Base-by-base conservation (phyloP, 2,888 invertebrate genomes). In the Nemotelus nigrinus region DNA sequence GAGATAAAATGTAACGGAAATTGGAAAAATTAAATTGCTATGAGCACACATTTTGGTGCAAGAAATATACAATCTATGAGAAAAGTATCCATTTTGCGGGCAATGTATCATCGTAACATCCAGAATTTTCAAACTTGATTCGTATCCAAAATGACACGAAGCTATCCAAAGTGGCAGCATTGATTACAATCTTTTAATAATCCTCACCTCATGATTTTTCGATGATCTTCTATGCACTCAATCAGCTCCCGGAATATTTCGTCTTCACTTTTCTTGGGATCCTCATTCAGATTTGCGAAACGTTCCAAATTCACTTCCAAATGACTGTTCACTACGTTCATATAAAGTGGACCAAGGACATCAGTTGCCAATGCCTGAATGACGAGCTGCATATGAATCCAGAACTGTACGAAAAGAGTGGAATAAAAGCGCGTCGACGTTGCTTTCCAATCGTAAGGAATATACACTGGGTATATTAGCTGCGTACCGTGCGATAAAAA, bases 341-440 rank as follows among this genome's bases (percentile, higher is more conserved):
- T 10, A 65, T 65, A 65, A 44, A 65, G 44, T n/a, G 65, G 65
- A 6, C 47, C 47, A 6, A n/a, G 4, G n/a, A 10, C 65, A 65
- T 65, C 65, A 45, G 3, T 65, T 8, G 45, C 2, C 3, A 41
- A 44, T 45, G n/a, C 25, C 2, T 47, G 65, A 2, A 44, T n/a
- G 25, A n/a, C 10, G 45, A 47, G 41, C 3, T 3, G 47, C 10
- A 65, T 3, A 2, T 47, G 65, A 3, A 47, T 10, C 4, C 44
- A 45, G 5, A 45, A 7, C 25, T 65, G 65, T 5, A 45, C 44
- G 10, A 65, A 8, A 3, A 44, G 47, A 45, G 65, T 45, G 3
- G 41, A 8, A 44, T 47, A 65, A 45, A n/a, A 65, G n/a, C 3
- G 8, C 7, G n/a, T 25, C 7, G 10, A 44, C 10, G 4, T 47